phyloP scores from a whole-genome alignment of 2,888 invertebrate species.

The Periphyllus acericola region DNA sequence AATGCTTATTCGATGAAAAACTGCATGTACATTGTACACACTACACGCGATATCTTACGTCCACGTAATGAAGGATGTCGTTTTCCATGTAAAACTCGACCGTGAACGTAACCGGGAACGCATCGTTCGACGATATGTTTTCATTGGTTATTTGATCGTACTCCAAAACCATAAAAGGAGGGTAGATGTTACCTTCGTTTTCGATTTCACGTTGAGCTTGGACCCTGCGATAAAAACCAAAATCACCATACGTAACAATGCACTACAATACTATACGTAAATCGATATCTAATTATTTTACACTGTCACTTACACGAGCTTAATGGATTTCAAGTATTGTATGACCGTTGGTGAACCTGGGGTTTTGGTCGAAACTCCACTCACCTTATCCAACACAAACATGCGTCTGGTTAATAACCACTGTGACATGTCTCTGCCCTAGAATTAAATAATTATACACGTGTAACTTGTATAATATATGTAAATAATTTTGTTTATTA shows the following conservation, averaged over 20 bases:
- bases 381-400: slow-evolving; percentile 74
- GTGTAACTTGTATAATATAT: slow-evolving; percentile 3
- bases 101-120: slow-evolving; percentile 67
- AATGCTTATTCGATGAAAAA: not conserved
- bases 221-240: slow-evolving; percentile 65
- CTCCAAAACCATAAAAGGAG: slow-evolving; percentile 72
- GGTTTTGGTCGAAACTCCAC: slow-evolving; percentile 67
- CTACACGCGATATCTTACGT: slow-evolving; percentile 66
- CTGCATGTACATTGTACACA: not conserved
- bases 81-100: slow-evolving; percentile 68
- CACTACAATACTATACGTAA: not conserved
- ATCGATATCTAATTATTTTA: slow-evolving; percentile 15
- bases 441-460: slow-evolving; percentile 62
- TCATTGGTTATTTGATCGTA: slow-evolving; percentile 70
- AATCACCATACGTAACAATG: not conserved
- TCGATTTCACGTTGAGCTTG: slow-evolving; percentile 67
- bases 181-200: slow-evolving; percentile 72
- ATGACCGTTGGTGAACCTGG: slow-evolving; percentile 64
- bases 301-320: slow-evolving; percentile 59
- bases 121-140: slow-evolving; percentile 67
- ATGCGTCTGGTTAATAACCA: slow-evolving; percentile 78
- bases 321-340: slow-evolving; percentile 63
- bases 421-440: slow-evolving; percentile 70
- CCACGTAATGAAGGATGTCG: slow-evolving; percentile 67
- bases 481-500: no score